Evolutionary conservation across 35 echinoderm and acorn worm genomes (phyloP), one percentile per base, ranked within the genome.

Genomic region (Apostichopus californicus): DNA sequence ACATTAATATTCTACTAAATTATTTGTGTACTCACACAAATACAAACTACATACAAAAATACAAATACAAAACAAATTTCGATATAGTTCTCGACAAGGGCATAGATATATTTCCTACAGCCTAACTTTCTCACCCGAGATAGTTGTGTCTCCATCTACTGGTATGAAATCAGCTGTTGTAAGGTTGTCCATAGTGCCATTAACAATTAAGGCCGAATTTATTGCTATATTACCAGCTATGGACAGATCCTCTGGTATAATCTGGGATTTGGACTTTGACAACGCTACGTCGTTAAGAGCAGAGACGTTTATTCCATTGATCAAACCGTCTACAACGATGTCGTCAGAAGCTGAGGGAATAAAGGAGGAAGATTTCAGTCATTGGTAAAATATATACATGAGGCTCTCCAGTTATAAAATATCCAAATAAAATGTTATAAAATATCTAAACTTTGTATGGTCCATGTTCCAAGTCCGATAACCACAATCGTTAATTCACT

Each of bases 281-380:
- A 91, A 55, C 5, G 22, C 89, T 25, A 56, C 52, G 57, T 91
- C 89, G 59, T 91, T 68, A 0, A 91, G 52, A 13, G 7, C 56
- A 11, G 89, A 61, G 89, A 91, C 78, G 77, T 91, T 91, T 73
- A 91, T 34, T 9, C 89, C 89, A 91, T 91, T 8, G 73, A 91
- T 79, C 8, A 78, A 34, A 57, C 73, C 89, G 14, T 91, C 54
- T 5, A 91, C 72, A 8, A 53, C n/a, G 73, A 79, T 59, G 54
- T 23, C 23, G 8, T 55, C 57, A 1, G 11, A 22, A 78, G 57
- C 89, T 91, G 59, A 8, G 54, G 15, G 54, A 28, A 54, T 72
- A 58, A 85, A 81, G 52, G 13, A 81, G 13, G 13, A 54, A 10
- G 2, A 18, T 9, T 23, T 21, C 52, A 21, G 52, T 78, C 5